Percentiles rank a stretch among this genome's conserved stretches.
Conservation (phyloP, 2,113 vertebrate species). For the Gopherus evgoodei region DNA sequence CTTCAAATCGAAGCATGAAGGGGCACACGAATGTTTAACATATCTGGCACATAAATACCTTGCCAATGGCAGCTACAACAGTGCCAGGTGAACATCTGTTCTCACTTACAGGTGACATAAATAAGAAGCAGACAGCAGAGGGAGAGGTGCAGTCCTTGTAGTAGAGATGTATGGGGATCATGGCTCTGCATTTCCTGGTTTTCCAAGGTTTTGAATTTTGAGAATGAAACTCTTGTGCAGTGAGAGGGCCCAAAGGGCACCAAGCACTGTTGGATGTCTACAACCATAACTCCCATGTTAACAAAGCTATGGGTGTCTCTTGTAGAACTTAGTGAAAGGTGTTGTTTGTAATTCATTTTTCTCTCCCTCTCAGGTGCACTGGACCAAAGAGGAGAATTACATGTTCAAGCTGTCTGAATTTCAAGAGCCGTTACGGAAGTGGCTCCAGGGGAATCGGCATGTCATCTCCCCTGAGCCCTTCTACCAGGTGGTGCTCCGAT, state of each 20-base stretch:
- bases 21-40: too few species aligned
- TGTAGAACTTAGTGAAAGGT: accelerated
- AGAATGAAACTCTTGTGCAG: background rate
- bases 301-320: accelerated
- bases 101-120: too few species aligned
- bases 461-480: conserved; percentile 86
- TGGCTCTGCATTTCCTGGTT: background rate
- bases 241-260: background rate
- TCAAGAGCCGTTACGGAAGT: conserved; percentile 79
- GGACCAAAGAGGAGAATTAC: conserved; percentile 97
- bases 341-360: background rate
- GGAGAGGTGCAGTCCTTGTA: background rate
- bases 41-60: too few species aligned
- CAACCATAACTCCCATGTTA: accelerated
- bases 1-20: too few species aligned
- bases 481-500: conserved; percentile 79
- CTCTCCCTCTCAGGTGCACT: conserved; percentile 84
- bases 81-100: too few species aligned
- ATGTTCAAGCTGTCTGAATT: conserved; percentile 92
- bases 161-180: background rate
- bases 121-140: background rate
- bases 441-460: conserved; percentile 83
- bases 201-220: background rate
- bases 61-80: too few species aligned
- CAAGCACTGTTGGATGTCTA: background rate